These are phyloP conservation scores for Stegastes partitus DNA, from an alignment of 2,113 vertebrate genomes.

Conservation along the genomic window DNA sequence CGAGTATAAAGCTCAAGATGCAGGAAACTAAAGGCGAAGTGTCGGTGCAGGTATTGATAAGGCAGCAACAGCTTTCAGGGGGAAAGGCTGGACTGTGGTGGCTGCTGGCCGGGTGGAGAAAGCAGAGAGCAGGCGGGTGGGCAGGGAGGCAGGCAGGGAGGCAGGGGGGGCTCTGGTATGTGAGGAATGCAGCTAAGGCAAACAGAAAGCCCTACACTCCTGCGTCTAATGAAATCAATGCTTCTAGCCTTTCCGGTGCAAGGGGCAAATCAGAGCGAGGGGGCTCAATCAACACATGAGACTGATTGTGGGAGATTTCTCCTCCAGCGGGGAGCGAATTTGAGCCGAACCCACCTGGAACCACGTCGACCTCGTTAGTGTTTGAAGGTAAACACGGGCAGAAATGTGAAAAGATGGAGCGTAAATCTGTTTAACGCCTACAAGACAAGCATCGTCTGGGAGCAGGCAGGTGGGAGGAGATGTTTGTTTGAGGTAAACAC, in stretches of 20 bases:
- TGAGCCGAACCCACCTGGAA: constrained; percentile 12
- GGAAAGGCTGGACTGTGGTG: constrained; percentile 29
- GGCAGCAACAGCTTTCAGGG: constrained; percentile 45
- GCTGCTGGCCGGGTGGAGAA: constrained; percentile 38
- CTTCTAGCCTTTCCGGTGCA: constrained; percentile 72
- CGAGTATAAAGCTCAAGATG: neutral
- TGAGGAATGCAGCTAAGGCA: constrained; percentile 85
- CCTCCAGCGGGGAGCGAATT: constrained; percentile 11
- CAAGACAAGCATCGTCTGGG: neutral
- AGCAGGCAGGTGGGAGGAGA: constrained; percentile 2
- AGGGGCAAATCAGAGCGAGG: constrained; percentile 65
- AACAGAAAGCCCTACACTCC: constrained; percentile 82
- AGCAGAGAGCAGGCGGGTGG: constrained; percentile 28
- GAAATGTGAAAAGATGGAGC: constrained; percentile 28
- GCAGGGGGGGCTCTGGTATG: constrained; percentile 75
- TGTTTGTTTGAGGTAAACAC: constrained; percentile 23
- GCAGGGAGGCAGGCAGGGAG: constrained; percentile 16
- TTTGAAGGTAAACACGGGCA: constrained; percentile 52
- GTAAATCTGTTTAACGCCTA: constrained; percentile 43
- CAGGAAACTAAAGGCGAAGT: neutral
- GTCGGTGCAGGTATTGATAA: constrained; percentile 61
- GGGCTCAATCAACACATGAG: constrained; percentile 52
- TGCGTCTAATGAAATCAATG: constrained; percentile 85
- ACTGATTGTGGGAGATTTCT: constrained; percentile 28
- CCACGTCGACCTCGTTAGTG: neutral